Base-by-base conservation (phyloP, 1,140 invertebrate genomes). In the Heliothis virescens region DNA sequence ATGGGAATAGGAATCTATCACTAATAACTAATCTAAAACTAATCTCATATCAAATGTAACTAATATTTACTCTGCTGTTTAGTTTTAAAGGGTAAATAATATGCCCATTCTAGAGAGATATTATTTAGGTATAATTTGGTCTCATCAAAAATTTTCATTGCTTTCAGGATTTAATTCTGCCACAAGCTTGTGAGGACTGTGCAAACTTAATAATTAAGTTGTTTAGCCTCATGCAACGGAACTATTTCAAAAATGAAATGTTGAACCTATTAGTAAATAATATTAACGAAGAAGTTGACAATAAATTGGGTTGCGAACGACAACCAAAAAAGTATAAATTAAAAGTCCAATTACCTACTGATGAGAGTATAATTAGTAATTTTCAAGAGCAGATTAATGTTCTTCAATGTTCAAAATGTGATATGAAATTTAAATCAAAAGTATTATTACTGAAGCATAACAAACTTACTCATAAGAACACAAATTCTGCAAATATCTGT, bases 151-250 rank as follows among this genome's bases (percentile, higher is more conserved):
- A 26, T 26, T n/a, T 62, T 63, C 15, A 80, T 34, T 57, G 72
- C 72, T 90, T 90, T 85, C 80, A 92, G 90, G 85, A 91, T 41
- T 74, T 86, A 21, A 50, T 82, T 48, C 83, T 85, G 47, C 52
- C 78, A 26, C 85, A 87, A 69, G 80, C 80, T 0, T 92, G 90
- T 72, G 60, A 81, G n/a, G 34, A 74, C 3, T 92, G 90, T 47
- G 65, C 75, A 10, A 80, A 86, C 47, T 63, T 88, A 16, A 65
- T 92, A 16, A 80, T 87, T 12, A 86, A 82, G 75, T 86, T 87
- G 50, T 92, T 86, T 63, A 74, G 85, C 2, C 69, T 60, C 18
- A 71, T 92, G 63, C 69, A 79, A 77, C 57, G 26, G 11, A 67
- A 62, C 10, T 47, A 47, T 41, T 18, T 55, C 13, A 85, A 79